Evolutionary conservation across 2,113 vertebrate genomes (phyloP), one percentile per base, ranked within the genome.

Genomic region (Mobula hypostoma): DNA sequence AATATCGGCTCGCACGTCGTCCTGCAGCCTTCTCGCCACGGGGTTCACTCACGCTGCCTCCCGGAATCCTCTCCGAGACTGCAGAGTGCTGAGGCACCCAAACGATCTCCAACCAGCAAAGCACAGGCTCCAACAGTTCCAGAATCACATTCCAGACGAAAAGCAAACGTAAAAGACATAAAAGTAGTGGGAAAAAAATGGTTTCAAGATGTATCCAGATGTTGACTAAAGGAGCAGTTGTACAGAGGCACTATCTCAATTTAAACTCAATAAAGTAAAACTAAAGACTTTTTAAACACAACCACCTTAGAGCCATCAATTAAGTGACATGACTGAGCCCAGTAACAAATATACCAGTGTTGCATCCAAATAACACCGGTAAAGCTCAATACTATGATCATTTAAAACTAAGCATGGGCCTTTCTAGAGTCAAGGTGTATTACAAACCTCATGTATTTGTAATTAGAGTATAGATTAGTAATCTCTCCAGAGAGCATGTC

Each of bases 381-480:
- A 82, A 48, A 11, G 32, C 83, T 85, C 82, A 85, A 58, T 85
- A 85, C 24, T 12, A 27, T 85, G 56, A 85, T 58, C 82, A 61
- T 58, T 56, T 56, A 83, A 83, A 83, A 56, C 19, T 63, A 87
- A 12, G 56, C 63, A 87, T 87, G 83, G 9, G 83, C 27, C 83
- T 87, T 63, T 63, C 58, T n/a, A 14, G 58, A 63, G 0, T 63
- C 56, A 58, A 61, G 11, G 29, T 79, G n/a, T 7, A 36, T 36
- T n/a, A 61, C 83, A 87, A 63, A 63, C 56, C 12, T 87, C 56
- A 29, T 87, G 56, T 61, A 29, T 29, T 87, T 61, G 83, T 87
- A 87, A 87, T 63, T 87, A 87, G 58, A n/a, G 58, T 63, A 87
- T 87, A 87, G 56, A 87, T 87, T 63, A 87, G 58, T 87, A n/a